These are phyloP conservation scores for Anguilla rostrata DNA, from an alignment of 2,113 vertebrate genomes.

Conservation along the genomic window DNA sequence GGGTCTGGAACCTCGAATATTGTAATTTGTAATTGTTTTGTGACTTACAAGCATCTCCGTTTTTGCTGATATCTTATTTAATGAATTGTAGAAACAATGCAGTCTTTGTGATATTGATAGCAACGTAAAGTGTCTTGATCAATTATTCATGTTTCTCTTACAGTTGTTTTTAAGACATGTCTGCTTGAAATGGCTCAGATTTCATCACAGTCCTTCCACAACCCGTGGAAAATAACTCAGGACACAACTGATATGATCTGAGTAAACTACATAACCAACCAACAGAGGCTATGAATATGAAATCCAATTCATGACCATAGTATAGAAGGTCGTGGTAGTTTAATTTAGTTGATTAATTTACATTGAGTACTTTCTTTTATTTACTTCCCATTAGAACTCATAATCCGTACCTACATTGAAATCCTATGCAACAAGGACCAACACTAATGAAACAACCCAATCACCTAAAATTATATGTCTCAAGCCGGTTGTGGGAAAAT, in stretches of 20 bases:
- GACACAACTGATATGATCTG: too few relatives aligned
- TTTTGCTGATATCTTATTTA: too few relatives aligned
- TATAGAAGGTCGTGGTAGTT: not conserved
- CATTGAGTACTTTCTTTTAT: too few relatives aligned
- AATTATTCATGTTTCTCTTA: not conserved
- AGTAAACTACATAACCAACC: too few relatives aligned
- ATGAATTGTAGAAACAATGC: not conserved
- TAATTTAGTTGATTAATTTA: too few relatives aligned
- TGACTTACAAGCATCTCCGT: not conserved
- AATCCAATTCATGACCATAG: not conserved
- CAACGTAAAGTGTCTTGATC: not conserved
- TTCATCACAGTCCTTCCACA: not conserved
- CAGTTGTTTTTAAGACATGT: not conserved
- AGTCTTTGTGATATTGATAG: not conserved
- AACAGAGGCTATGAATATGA: too few relatives aligned
- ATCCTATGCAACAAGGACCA: too few relatives aligned
- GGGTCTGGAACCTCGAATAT: too few relatives aligned
- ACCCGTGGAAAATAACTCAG: not conserved
- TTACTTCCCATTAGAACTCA: too few relatives aligned
- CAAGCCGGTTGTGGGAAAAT: not conserved
- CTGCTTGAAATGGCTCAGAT: not conserved
- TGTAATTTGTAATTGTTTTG: not conserved
- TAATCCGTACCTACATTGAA: too few relatives aligned
- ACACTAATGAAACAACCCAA: too few relatives aligned
- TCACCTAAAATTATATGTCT: too few relatives aligned